These are phyloP conservation scores for Macrosiphum euphorbiae DNA, from an alignment of 2,888 invertebrate species.

Conservation along the genomic window DNA sequence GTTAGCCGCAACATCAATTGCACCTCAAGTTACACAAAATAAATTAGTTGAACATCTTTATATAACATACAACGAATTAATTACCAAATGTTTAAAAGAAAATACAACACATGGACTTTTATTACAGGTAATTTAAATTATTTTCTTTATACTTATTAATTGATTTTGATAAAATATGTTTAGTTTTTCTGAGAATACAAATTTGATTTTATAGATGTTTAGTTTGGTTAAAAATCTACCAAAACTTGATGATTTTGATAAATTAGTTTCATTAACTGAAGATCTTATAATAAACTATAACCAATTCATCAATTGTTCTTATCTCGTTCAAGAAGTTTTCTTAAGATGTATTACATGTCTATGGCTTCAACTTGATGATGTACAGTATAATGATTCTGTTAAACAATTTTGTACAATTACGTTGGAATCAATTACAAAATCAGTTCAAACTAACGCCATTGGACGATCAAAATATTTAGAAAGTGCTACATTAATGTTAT, in stretches of 20 bases:
- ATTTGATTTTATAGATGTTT: constrained; percentile 44
- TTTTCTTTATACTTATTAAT: background rate
- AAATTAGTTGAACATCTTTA: constrained; percentile 69
- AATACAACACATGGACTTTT: constrained; percentile 79
- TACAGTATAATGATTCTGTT: constrained; percentile 31
- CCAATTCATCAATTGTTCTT: constrained; percentile 15
- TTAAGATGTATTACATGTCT: constrained; percentile 45
- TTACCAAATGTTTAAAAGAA: constrained; percentile 70
- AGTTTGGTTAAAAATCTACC: constrained; percentile 49
- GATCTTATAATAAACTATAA: constrained; percentile 14
- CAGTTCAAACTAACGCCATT: background rate
- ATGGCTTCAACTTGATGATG: constrained; percentile 48
- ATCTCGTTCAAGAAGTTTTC: constrained; percentile 48
- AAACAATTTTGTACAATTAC: constrained; percentile 4
- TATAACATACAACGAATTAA: constrained; percentile 70
- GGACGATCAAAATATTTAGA: constrained; percentile 57
- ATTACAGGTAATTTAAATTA: constrained; percentile 74
- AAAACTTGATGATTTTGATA: constrained; percentile 36
- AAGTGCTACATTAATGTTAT: constrained; percentile 50
- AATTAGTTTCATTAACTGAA: constrained; percentile 39
- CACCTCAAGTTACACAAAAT: constrained; percentile 74
- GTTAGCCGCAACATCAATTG: constrained; percentile 80
- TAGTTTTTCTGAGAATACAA: background rate
- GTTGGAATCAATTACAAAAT: constrained; percentile 20
- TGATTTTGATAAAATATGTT: background rate